phyloP scores from a whole-genome alignment of 2,113 vertebrate genomes.

The Carlito syrichta region DNA sequence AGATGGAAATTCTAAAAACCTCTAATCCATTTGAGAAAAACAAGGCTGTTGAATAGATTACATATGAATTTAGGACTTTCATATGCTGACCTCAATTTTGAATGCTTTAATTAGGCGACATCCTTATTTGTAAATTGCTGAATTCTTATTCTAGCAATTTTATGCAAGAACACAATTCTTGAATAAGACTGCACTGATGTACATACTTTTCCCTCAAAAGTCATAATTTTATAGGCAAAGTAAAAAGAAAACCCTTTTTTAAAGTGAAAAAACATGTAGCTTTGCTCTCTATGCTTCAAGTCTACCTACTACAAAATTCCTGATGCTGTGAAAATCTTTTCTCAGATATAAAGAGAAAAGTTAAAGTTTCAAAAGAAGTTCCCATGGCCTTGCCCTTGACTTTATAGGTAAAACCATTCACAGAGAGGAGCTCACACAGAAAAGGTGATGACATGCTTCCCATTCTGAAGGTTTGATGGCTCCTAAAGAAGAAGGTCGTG shows the following conservation, averaged over 20 bases:
- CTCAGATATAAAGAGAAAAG: neutral
- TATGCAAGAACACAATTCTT: neutral
- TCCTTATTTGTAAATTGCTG: neutral
- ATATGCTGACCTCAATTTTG: neutral
- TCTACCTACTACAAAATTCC: neutral
- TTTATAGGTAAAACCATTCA: neutral
- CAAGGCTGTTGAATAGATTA: neutral
- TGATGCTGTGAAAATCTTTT: neutral
- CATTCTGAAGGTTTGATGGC: neutral
- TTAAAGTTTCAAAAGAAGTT: neutral
- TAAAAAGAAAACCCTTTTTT: neutral
- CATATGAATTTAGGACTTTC: neutral
- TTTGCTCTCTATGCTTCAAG: neutral
- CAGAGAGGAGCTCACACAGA: neutral
- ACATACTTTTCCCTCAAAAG: neutral
- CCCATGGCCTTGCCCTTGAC: neutral
- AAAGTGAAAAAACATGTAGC: neutral
- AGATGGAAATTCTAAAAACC: conserved; percentile 5
- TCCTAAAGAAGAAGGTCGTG: neutral
- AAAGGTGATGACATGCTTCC: neutral
- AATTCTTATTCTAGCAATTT: neutral
- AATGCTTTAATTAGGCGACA: neutral
- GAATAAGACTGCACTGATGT: neutral
- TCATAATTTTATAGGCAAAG: neutral
- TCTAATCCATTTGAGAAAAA: conserved; percentile 26